phyloP scores from a whole-genome alignment of 2,888 invertebrate species.

The Nasonia oneida region DNA sequence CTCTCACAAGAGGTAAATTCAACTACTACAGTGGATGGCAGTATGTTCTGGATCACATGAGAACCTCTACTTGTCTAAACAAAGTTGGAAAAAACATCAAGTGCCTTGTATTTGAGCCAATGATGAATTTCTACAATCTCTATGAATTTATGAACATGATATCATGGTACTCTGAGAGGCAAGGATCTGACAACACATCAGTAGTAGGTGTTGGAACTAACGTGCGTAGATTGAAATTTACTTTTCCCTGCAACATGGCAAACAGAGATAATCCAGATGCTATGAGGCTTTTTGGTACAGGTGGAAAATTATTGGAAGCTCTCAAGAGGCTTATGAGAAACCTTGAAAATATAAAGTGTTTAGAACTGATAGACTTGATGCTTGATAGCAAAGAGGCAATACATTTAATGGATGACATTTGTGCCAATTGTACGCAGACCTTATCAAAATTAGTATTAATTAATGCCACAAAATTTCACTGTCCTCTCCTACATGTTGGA shows the following conservation, averaged over 20 bases:
- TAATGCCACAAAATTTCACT: conserved; percentile 86
- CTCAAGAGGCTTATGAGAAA: conserved; percentile 86
- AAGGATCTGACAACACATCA: conserved; percentile 71
- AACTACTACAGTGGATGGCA: conserved; percentile 92
- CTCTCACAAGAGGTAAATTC: conserved; percentile 87
- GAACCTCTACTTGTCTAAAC: conserved; percentile 86
- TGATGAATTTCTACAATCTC: conserved; percentile 89
- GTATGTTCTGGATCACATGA: conserved; percentile 87
- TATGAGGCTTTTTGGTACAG: conserved; percentile 87
- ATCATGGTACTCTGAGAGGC: conserved; percentile 85
- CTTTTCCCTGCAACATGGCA: conserved; percentile 88
- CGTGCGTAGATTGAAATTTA: conserved; percentile 84
- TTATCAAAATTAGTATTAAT: conserved; percentile 85
- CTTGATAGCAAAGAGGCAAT: conserved; percentile 86
- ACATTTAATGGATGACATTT: conserved; percentile 87
- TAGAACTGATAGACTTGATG: conserved; percentile 88
- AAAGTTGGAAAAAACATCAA: conserved; percentile 85
- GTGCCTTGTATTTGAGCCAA: conserved; percentile 86
- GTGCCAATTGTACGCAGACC: conserved; percentile 83
- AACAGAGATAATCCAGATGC: conserved; percentile 83
- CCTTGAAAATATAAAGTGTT: conserved; percentile 82
- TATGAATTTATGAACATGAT: conserved; percentile 92
- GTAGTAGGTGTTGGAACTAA: conserved; percentile 81
- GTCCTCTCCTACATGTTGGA: conserved; percentile 87
- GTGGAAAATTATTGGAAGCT: conserved; percentile 85